Percentiles rank a stretch among this genome's conserved stretches.
Evolutionary conservation across 2,888 invertebrate species (phyloP).

Genomic region (Gymnosoma rotundatum): DNA sequence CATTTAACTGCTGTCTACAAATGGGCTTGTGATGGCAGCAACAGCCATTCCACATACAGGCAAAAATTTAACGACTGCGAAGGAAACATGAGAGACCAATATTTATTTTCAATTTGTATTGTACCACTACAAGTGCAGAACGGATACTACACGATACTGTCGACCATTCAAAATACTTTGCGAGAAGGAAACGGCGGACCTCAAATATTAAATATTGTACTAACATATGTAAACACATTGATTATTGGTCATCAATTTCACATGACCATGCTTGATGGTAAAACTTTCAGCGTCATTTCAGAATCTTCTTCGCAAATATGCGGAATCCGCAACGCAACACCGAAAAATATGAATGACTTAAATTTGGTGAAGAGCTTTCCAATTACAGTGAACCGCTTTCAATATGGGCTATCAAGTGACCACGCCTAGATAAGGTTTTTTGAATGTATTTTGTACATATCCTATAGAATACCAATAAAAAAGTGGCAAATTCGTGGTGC

Average conservation of each 20-base stretch:
- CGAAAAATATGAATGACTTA: slow-evolving; percentile 22
- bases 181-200: slow-evolving; percentile 8
- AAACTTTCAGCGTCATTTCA: too few species aligned
- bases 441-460: slow-evolving; percentile 44
- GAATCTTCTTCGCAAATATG: too few species aligned
- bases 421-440: slow-evolving; percentile 17
- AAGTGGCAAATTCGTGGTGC: too few species aligned
- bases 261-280: slow-evolving; percentile 18
- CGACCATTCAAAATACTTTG: slow-evolving; percentile 7
- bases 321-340: slow-evolving; percentile 15
- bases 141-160: slow-evolving; percentile 16
- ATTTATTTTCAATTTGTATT: slow-evolving; percentile 42
- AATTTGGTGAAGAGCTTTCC: too few species aligned
- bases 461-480: slow-evolving; percentile 36
- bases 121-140: slow-evolving; percentile 36
- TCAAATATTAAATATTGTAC: neutral
- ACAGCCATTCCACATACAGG: slow-evolving; percentile 20
- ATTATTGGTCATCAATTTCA: neutral
- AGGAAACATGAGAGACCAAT: slow-evolving; percentile 33
- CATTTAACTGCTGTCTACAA: slow-evolving; percentile 1
- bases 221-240: slow-evolving; percentile 32
- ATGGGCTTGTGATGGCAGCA: neutral
- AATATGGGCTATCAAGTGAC: slow-evolving; percentile 4
- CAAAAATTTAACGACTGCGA: slow-evolving; percentile 41
- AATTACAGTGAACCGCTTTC: neutral